Evolutionary conservation across 2,113 vertebrate genomes (phyloP), one percentile per base, ranked within the genome.

Genomic region (Larimichthys polyactis): DNA sequence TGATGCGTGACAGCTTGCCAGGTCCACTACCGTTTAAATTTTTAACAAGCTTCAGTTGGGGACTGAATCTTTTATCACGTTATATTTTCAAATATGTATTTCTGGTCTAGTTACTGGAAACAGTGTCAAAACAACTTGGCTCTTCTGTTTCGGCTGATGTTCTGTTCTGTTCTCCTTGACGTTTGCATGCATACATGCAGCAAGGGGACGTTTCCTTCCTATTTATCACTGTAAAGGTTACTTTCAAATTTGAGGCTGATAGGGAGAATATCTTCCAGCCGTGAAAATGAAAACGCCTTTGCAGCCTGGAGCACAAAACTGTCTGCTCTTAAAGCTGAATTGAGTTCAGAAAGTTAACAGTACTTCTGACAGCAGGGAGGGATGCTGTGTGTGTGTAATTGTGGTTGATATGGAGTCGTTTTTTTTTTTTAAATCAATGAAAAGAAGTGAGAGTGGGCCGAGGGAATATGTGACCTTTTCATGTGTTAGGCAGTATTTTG

Each of bases 391-490:
- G 5, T 1, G 11, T 71, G 80, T 76, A 73, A 79, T 60, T 71
- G 52, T 48, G 9, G 49, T 43, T 55, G 27, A 76, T 71, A 51
- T 14, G 4, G 40, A 49, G 27, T 16, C 8, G 0, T 63, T 66
- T 11, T 40, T 40, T 40, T 36, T 40, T 40, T 40, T 40, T 40
- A 68, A 48, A 81, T 71, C 36, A 51, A 75, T 70, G 22, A 64
- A 40, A 65, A 87, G 32, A 62, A 24, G 14, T 62, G 24, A 60
- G 32, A 78, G 62, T 4, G 1, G 44, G 66, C 46, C 7, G 36
- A 40, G 51, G 79, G 49, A 76, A 48, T 64, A 60, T 44, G 11
- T 79, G 78, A 86, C 87, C 83, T 89, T 88, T 90, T 72, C 43
- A 44, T 10, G n/a, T 46, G 73, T 51, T 65, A 4, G 55, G 57